These are phyloP conservation scores for Symphodus melops DNA, from an alignment of 2,113 vertebrate genomes.

Conservation along the genomic window DNA sequence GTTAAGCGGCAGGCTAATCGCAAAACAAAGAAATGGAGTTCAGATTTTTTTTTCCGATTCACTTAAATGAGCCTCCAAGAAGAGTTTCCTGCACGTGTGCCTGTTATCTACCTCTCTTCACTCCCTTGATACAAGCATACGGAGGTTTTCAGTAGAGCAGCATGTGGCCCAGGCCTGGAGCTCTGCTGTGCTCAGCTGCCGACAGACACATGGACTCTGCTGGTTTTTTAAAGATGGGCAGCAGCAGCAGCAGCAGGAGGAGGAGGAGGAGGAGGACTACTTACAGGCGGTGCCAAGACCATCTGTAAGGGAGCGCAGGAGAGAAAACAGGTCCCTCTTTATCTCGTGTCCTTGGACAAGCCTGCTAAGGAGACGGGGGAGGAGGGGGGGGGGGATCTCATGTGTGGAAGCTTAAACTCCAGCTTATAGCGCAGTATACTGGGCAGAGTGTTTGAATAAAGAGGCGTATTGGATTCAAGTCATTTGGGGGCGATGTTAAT, in stretches of 20 bases:
- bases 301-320: slow-evolving; percentile 41
- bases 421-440: neutral
- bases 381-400: slow-evolving; percentile 12
- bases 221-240: slow-evolving; percentile 43
- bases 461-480: neutral
- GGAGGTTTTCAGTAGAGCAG: slow-evolving; percentile 13
- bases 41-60: no score
- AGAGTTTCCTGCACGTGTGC: neutral
- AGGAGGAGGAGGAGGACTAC: slow-evolving; percentile 3
- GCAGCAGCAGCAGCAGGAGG: no score
- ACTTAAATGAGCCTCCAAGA: neutral
- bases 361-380: slow-evolving; percentile 12
- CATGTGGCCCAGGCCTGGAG: slow-evolving; percentile 33
- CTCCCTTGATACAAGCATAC: slow-evolving; percentile 4
- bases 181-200: slow-evolving; percentile 31
- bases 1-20: no score
- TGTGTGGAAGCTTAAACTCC: neutral
- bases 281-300: slow-evolving; percentile 56
- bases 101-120: slow-evolving; percentile 22
- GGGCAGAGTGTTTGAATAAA: neutral
- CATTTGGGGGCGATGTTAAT: neutral
- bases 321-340: slow-evolving; percentile 63
- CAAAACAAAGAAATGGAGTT: no score
- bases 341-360: slow-evolving; percentile 50
- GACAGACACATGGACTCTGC: slow-evolving; percentile 36